Evolutionary conservation across 2,113 vertebrate genomes (phyloP), one percentile per base, ranked within the genome.

Genomic region (Microtus pennsylvanicus): DNA sequence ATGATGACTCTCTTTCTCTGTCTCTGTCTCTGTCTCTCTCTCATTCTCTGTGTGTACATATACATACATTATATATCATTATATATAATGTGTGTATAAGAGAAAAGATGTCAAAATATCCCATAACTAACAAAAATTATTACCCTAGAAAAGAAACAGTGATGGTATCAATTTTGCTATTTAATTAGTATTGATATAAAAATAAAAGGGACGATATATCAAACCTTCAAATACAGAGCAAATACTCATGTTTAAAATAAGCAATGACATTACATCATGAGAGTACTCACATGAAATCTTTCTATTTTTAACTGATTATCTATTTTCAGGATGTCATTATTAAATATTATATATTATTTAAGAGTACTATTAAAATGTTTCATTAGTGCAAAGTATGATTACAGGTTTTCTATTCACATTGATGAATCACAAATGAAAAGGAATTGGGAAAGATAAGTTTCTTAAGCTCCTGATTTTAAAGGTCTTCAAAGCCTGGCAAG

Each of bases 121-220:
- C 14, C 97, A 96, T 98, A 76, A 80, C 8, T 77, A 77, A 78
- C 7, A 61, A 72, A 70, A 38, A 74, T 38, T 82, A 35, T 52
- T 63, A 52, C 69, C 35, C 22, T 74, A 26, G 26, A 83, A 95
- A 86, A 55, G 14, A 94, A 69, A 75, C 4, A 85, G 2, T 70
- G 19, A 78, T 65, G 5, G 1, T 76, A 3, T 3, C 22, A 6
- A 52, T 35, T 87, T 77, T 88, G 11, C 0, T 87, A 67, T n/a
- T 91, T 10, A 17, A 13, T 93, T 92, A 12, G 24, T 77, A 42
- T 89, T 95, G 45, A 69, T 47, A 80, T 81, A 83, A 22, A 70
- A 63, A 80, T 81, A 83, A 19, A 70, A 63, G 13, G 45, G 47
- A 89, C 94, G 35, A 69, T 93, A n/a, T 30, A 14, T 0, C 14